These are phyloP conservation scores for Mastomys coucha DNA, from an alignment of 2,113 vertebrate species.

Conservation along the genomic window DNA sequence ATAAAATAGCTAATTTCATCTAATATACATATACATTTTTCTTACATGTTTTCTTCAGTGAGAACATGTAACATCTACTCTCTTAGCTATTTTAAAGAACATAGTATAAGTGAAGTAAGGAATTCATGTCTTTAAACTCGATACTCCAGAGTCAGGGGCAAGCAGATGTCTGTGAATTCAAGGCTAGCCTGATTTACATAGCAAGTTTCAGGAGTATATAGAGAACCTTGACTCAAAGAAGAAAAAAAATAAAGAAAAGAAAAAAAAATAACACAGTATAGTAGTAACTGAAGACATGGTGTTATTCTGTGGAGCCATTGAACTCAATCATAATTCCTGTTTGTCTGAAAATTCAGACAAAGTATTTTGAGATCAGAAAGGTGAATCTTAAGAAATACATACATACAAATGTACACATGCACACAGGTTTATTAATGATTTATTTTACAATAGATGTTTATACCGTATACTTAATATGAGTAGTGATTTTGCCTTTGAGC, in stretches of 20 bases:
- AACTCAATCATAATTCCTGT: not conserved
- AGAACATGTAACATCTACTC: not conserved
- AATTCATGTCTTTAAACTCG: not conserved
- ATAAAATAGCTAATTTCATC: not conserved
- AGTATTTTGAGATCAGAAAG: constrained; percentile 19
- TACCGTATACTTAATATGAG: constrained; percentile 17
- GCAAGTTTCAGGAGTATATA: not conserved
- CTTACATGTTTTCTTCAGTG: not conserved
- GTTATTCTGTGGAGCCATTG: not conserved
- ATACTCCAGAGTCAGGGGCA: not conserved
- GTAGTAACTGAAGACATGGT: not conserved
- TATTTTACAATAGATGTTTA: constrained; percentile 38
- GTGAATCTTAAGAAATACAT: not conserved
- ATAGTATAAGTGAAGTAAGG: not conserved
- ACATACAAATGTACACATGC: not conserved
- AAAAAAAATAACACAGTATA: not conserved
- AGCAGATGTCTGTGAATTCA: not conserved
- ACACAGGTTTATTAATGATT: constrained; percentile 21
- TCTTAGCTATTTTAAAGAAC: not conserved
- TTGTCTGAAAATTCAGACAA: constrained; percentile 33
- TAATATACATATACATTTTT: not conserved
- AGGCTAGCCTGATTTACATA: not conserved
- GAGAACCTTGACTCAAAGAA: not conserved
- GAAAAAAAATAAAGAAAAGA: not conserved
- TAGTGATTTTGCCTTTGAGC: not conserved